A percentile compares a stretch with the other conserved stretches of the same genome.
These are phyloP conservation scores for Halichoeres trimaculatus DNA, from an alignment of 2,113 vertebrate genomes.

Conservation along the genomic window DNA sequence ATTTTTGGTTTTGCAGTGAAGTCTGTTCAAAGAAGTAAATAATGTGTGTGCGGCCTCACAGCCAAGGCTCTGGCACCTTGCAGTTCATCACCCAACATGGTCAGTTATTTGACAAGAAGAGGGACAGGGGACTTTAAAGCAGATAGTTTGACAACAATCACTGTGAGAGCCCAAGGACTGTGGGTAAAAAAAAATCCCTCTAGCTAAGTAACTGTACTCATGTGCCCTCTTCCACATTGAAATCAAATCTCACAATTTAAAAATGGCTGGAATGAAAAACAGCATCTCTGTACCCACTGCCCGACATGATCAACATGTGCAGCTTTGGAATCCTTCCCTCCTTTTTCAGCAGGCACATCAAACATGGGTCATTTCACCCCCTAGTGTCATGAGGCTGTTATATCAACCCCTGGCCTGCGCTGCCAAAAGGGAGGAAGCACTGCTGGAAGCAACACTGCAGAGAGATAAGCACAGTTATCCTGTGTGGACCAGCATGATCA, in stretches of 20 bases:
- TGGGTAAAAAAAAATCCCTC: background rate
- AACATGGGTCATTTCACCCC: constrained; percentile 58
- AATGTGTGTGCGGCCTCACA: background rate
- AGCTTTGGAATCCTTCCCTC: constrained; percentile 19
- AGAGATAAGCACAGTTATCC: background rate
- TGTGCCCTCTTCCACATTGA: background rate
- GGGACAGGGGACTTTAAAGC: background rate
- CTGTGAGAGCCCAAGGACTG: background rate
- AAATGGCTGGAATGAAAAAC: constrained; percentile 18
- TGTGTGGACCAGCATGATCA: background rate
- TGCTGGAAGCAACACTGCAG: constrained; percentile 2
- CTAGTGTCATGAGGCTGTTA: constrained; percentile 54
- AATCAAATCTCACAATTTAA: constrained; percentile 13
- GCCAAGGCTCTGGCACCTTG: background rate
- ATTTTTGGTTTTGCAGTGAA: no score
- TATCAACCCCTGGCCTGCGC: constrained; percentile 32
- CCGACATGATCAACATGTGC: constrained; percentile 11
- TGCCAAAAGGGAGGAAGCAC: background rate
- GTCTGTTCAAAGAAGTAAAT: background rate
- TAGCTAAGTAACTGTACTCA: background rate
- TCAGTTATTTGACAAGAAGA: background rate
- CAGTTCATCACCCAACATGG: background rate
- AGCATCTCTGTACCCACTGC: background rate
- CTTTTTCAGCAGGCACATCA: constrained; percentile 39
- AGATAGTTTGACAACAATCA: background rate